Evolutionary conservation across 2,113 vertebrate genomes (phyloP), one percentile per base, ranked within the genome.

Genomic region (Cyprinodon brontotheroides): DNA sequence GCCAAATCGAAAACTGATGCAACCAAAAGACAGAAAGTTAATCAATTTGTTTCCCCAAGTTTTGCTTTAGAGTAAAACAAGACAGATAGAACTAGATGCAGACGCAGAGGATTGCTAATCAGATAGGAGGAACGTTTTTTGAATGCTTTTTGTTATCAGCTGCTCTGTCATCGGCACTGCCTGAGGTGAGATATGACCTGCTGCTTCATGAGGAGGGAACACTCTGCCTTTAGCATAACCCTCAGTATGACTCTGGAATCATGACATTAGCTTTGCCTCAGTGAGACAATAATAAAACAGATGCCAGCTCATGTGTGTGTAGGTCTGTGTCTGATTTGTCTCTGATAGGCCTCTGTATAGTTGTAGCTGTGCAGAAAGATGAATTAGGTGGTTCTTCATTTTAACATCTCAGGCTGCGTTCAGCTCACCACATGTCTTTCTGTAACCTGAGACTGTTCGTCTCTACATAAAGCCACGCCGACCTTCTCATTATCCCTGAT

Each of bases 361-460:
- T 37, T 3, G 47, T 61, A 8, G 43, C 48, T 65, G 63, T 68
- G 70, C 41, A 68, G 75, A 36, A 74, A 68, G 70, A 41, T 79
- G 22, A 12, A 67, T 47, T 67, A 68, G 62, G 73, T 80, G 53
- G 77, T 63, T 69, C n/a, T 79, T 74, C 37, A 63, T 72, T 0
- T 20, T 20, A 11, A 67, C 29, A 2, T 11, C 68, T 65, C 22
- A 29, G 20, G 13, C 67, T 1, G 4, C 75, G 38, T 60, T 53
- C 15, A 45, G 22, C 43, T 72, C 4, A 14, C 50, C 2, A 20
- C n/a, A 40, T 69, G 22, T 63, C 37, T 67, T 57, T 7, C 70
- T 88, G 88, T 91, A 92, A 91, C 82, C 64, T 64, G 75, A 90
- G 70, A 65, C 60, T 74, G 63, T 74, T 50, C 65, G 43, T 77